phyloP scores from a whole-genome alignment of 2,113 vertebrate species.

The Trogon melanurus region DNA sequence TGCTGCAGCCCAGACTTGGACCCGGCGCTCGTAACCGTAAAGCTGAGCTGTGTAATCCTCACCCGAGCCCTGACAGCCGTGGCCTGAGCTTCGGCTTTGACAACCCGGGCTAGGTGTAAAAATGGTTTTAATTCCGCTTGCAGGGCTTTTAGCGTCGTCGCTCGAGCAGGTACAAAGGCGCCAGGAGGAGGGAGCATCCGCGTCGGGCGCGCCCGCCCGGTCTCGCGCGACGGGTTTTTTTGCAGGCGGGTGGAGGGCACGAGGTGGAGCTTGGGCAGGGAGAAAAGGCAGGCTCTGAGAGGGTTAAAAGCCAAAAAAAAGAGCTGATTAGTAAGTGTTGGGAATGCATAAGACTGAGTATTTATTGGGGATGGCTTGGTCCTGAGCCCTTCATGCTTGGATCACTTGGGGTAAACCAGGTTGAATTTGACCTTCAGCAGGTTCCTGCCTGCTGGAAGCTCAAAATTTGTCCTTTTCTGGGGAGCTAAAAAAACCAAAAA shows the following conservation, averaged over 20 bases:
- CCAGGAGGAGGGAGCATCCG: background rate
- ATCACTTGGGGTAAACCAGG: background rate
- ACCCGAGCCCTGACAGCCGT: fast-evolving
- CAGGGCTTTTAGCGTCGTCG: background rate
- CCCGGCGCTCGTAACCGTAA: background rate
- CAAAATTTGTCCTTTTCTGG: background rate
- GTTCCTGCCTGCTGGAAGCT: background rate
- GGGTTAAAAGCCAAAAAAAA: background rate
- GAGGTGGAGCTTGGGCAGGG: background rate
- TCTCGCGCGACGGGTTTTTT: fast-evolving
- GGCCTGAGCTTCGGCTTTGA: background rate
- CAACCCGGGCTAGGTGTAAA: background rate
- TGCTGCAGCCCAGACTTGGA: background rate
- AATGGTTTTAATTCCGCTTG: background rate
- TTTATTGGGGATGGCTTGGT: background rate
- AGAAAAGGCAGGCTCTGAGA: background rate
- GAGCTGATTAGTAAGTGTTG: background rate
- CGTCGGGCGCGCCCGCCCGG: fast-evolving
- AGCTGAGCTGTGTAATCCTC: conserved; percentile 25
- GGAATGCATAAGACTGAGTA: background rate
- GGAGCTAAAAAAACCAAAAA: too few relatives aligned
- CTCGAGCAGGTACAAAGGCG: background rate
- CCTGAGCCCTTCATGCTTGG: fast-evolving
- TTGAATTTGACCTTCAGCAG: background rate
- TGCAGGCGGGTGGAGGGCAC: background rate